Evolutionary conservation across 2,888 invertebrate species (phyloP).

Genomic region (Melanchra persicariae): DNA sequence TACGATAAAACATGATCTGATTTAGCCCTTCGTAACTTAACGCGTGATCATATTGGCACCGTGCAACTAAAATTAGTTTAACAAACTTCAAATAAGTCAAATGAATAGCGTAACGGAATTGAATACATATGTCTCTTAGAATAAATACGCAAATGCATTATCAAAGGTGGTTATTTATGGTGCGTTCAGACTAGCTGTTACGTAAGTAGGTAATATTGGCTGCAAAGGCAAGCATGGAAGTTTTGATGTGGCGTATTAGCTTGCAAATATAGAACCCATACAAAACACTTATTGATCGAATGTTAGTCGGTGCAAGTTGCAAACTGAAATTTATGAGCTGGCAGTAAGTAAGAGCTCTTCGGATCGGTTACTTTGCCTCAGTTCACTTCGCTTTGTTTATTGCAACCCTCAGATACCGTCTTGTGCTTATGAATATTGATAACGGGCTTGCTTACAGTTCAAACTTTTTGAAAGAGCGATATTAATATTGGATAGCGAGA

Average conservation of each 20-base stretch:
- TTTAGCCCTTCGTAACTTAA: conserved; percentile 78
- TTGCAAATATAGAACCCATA: conserved; percentile 90
- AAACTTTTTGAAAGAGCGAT: conserved; percentile 84
- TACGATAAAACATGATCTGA: conserved; percentile 76
- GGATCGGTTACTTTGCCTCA: conserved; percentile 83
- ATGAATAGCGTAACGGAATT: not conserved
- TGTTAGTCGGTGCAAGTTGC: conserved; percentile 88
- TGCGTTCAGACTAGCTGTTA: conserved; percentile 66
- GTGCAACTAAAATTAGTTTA: conserved; percentile 69
- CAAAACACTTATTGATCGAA: conserved; percentile 90
- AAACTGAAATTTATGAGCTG: conserved; percentile 89
- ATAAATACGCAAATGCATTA: conserved; percentile 63
- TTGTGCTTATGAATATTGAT: conserved; percentile 89
- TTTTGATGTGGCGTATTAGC: conserved; percentile 88
- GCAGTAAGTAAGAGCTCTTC: conserved; percentile 83
- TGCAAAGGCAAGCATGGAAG: conserved; percentile 83
- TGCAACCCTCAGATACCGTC: conserved; percentile 85
- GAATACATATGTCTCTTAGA: conserved; percentile 35
- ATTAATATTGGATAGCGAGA: conserved; percentile 79
- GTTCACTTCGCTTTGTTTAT: conserved; percentile 86
- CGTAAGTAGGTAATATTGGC: conserved; percentile 82
- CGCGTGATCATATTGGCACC: conserved; percentile 77
- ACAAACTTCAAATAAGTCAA: conserved; percentile 11
- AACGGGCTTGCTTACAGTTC: conserved; percentile 80
- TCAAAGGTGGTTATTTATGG: conserved; percentile 52